Evolutionary conservation across 2,113 vertebrate species (phyloP).

Genomic region (Callopanchax toddi): DNA sequence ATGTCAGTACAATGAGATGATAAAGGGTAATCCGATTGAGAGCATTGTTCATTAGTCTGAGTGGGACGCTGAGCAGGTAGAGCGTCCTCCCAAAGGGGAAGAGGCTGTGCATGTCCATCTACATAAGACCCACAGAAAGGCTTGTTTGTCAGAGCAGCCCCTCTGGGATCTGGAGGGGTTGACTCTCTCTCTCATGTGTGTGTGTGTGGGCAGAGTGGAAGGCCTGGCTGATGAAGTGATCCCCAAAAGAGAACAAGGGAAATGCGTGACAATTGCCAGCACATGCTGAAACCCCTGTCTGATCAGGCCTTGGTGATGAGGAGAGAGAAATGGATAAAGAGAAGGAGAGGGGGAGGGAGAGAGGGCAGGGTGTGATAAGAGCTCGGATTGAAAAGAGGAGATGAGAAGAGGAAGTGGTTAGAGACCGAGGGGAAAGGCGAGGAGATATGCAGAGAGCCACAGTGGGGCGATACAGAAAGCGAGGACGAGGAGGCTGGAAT

Average conservation of each 20-base stretch:
- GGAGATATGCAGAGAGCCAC: conserved; percentile 28
- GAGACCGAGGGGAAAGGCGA: conserved; percentile 27
- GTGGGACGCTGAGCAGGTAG: conserved; percentile 53
- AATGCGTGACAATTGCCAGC: conserved; percentile 39
- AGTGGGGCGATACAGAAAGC: conserved; percentile 38
- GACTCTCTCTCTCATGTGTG: too few relatives aligned
- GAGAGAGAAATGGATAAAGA: conserved; percentile 33
- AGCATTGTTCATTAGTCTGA: conserved; percentile 69
- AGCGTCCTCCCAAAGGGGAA: conserved; percentile 31
- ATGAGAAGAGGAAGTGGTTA: conserved; percentile 28
- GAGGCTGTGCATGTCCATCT: conserved; percentile 31
- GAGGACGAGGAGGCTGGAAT: conserved; percentile 48
- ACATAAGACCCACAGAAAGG: conserved; percentile 48
- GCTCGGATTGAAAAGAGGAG: conserved; percentile 30
- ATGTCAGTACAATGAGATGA: conserved; percentile 60
- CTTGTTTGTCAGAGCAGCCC: conserved; percentile 43
- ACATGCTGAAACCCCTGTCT: conserved; percentile 67
- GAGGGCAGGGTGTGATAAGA: conserved; percentile 38
- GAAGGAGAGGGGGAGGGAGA: conserved; percentile 29
- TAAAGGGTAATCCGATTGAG: conserved; percentile 72
- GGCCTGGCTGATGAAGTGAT: conserved; percentile 35
- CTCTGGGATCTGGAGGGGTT: conserved; percentile 24
- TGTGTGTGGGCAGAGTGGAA: conserved; percentile 11
- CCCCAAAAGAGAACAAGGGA: conserved; percentile 50
- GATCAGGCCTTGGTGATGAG: conserved; percentile 62